Conservation (phyloP, 2,888 invertebrate species). For the Caenorhabditis becei region DNA sequence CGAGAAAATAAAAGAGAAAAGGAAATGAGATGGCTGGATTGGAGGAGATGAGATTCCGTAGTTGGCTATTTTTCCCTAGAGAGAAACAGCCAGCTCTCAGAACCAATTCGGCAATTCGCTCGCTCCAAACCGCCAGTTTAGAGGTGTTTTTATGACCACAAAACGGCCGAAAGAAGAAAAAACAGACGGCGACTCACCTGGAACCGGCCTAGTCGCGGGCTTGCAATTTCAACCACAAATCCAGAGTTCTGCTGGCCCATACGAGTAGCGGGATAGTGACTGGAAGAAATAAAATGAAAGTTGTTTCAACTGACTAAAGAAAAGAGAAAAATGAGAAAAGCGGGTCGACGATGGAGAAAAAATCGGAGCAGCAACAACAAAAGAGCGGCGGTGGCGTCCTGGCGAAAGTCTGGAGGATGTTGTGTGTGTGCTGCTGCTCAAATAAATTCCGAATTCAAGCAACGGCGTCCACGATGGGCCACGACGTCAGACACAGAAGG, state of each 20-base stretch:
- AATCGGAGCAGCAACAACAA: conserved; percentile 20
- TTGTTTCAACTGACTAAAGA: conserved; percentile 12
- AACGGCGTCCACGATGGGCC: conserved; percentile 12
- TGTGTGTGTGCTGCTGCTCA: conserved; percentile 41
- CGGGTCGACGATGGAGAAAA: conserved; percentile 10
- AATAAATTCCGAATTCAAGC: conserved; percentile 64
- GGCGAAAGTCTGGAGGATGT: conserved; percentile 14
- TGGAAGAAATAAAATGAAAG: neutral
- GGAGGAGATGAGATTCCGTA: conserved; percentile 30
- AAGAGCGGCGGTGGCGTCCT: conserved; percentile 14
- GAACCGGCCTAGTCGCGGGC: conserved; percentile 75
- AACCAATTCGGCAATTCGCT: neutral
- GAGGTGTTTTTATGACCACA: neutral
- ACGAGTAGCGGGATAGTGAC: conserved; percentile 5
- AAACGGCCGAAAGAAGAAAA: neutral
- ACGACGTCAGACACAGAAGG: conserved; percentile 33
- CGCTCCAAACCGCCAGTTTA: neutral
- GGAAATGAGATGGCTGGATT: conserved; percentile 8
- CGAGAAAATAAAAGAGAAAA: conserved; percentile 12
- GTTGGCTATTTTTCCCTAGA: conserved; percentile 31
- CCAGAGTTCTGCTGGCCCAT: conserved; percentile 79
- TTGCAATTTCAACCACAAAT: conserved; percentile 79
- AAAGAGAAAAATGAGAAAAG: conserved; percentile 1
- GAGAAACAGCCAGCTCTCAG: conserved; percentile 4
- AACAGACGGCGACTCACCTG: conserved; percentile 67